Percentiles rank a stretch among this genome's conserved stretches.
phyloP scores from a whole-genome alignment of 2,113 vertebrate genomes.

The Chrysochloris asiatica region DNA sequence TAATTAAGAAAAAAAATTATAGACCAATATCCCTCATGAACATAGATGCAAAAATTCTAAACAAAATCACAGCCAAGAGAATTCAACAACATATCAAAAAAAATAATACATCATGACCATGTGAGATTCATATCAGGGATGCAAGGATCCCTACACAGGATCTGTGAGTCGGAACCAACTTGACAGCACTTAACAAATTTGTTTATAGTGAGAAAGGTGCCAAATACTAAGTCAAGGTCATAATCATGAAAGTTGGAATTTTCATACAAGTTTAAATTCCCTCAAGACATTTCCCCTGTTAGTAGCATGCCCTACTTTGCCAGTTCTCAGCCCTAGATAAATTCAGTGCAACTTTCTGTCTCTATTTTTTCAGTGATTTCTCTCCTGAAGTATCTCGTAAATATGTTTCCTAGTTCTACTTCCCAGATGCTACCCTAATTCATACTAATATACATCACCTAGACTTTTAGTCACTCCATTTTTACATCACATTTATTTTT shows the following conservation, averaged over 20 bases:
- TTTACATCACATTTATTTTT: background rate
- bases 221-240: too few relatives aligned
- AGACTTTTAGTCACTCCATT: background rate
- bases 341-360: background rate
- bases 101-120: too few relatives aligned
- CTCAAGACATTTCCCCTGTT: background rate
- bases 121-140: too few relatives aligned
- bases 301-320: background rate
- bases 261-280: background rate
- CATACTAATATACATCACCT: background rate
- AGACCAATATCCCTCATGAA: too few relatives aligned
- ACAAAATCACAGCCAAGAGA: too few relatives aligned
- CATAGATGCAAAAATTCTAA: too few relatives aligned
- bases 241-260: background rate
- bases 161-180: too few relatives aligned
- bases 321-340: background rate
- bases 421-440: background rate
- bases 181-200: too few relatives aligned
- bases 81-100: too few relatives aligned
- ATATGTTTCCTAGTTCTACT: background rate
- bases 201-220: too few relatives aligned
- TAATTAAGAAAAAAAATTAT: too few relatives aligned
- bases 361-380: background rate
- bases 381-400: background rate
- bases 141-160: too few relatives aligned